Evolutionary conservation across 2,888 invertebrate genomes (phyloP).

Genomic region (Caenorhabditis macrosperma): DNA sequence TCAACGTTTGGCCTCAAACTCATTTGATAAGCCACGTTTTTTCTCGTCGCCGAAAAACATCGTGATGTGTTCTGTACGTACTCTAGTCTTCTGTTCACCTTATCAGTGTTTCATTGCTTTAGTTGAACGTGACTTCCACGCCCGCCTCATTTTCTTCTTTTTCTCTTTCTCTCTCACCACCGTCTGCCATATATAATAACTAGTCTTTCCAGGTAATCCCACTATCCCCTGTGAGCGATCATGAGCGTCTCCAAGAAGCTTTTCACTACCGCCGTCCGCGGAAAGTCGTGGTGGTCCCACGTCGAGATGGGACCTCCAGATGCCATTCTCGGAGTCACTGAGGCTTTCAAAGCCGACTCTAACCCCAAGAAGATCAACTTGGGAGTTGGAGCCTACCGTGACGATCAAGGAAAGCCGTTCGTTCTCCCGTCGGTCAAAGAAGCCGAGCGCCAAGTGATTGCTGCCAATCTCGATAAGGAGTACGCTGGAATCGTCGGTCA

Average conservation of each 20-base stretch:
- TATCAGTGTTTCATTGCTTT: constrained; percentile 46
- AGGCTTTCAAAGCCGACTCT: constrained; percentile 89
- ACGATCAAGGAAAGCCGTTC: constrained; percentile 97
- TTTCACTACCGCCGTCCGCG: constrained; percentile 62
- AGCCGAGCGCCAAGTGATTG: constrained; percentile 88
- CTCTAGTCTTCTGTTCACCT: constrained; percentile 35
- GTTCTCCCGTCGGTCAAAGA: constrained; percentile 94
- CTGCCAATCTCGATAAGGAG: constrained; percentile 90
- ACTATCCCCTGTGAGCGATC: constrained; percentile 23
- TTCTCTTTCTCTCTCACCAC: too few relatives aligned
- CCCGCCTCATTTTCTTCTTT: constrained; percentile 8
- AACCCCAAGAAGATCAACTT: constrained; percentile 96
- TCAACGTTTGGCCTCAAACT: background rate
- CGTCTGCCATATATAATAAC: background rate
- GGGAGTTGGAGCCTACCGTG: constrained; percentile 89
- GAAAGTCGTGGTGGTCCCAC: constrained; percentile 75
- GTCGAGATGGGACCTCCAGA: constrained; percentile 80
- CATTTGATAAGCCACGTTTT: constrained; percentile 39
- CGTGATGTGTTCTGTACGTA: constrained; percentile 27
- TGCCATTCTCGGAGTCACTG: constrained; percentile 93
- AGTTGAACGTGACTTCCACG: constrained; percentile 33
- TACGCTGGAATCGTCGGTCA: constrained; percentile 89
- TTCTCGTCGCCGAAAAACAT: constrained; percentile 14
- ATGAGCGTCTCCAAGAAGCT: constrained; percentile 63
- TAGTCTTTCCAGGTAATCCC: constrained; percentile 34